A percentile compares a stretch with the other conserved stretches of the same genome.
Conservation (phyloP, 2,113 vertebrate species). For the Brachyhypopomus occidentalis region DNA sequence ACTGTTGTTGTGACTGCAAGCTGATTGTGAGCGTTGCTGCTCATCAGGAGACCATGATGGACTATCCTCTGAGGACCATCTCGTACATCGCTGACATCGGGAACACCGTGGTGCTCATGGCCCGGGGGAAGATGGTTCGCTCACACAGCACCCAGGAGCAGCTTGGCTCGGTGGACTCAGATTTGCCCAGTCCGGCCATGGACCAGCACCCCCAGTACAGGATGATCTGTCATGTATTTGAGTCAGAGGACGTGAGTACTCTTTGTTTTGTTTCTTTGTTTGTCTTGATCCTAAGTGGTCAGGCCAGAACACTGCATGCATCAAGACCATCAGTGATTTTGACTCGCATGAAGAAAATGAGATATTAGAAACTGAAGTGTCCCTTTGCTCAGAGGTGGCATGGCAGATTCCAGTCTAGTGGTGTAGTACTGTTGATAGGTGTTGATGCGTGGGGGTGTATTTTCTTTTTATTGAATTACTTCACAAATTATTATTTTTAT, state of each 20-base stretch:
- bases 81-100: slow-evolving; percentile 98
- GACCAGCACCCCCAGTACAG: slow-evolving; percentile 89
- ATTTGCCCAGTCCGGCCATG: slow-evolving; percentile 74
- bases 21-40: neutral
- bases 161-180: slow-evolving; percentile 78
- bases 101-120: slow-evolving; percentile 97
- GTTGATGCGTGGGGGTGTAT: neutral
- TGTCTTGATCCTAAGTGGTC: too few species aligned
- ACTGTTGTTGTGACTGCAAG: too few species aligned
- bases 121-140: slow-evolving; percentile 85
- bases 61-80: slow-evolving; percentile 92
- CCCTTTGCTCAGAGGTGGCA: neutral
- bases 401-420: neutral
- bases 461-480: neutral
- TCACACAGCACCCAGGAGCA: slow-evolving; percentile 87
- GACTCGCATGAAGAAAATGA: too few species aligned
- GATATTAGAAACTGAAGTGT: neutral
- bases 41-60: slow-evolving; percentile 91
- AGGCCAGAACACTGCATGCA: too few species aligned
- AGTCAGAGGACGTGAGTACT: slow-evolving; percentile 91
- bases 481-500: too few species aligned
- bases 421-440: neutral
- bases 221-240: slow-evolving; percentile 98
- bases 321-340: too few species aligned
- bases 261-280: neutral